Conservation (phyloP, 2,113 vertebrate species). For the Carlito syrichta region DNA sequence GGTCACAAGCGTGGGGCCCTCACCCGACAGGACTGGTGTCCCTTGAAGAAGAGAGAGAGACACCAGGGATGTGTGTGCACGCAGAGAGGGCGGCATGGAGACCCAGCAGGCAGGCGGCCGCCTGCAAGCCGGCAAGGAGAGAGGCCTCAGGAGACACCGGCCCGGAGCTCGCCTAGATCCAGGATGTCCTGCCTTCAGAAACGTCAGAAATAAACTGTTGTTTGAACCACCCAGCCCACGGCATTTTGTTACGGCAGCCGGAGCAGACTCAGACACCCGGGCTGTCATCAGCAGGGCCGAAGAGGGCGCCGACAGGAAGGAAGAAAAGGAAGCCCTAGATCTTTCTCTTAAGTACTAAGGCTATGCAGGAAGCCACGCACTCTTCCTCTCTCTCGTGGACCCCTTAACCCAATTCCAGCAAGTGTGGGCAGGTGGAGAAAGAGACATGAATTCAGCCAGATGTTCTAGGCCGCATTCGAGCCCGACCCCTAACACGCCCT, state of each 20-base stretch:
- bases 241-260: accelerated
- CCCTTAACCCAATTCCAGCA: background rate
- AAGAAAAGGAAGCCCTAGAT: too few species aligned
- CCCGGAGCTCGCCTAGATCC: accelerated
- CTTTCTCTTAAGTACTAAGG: background rate
- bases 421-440: background rate
- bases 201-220: background rate
- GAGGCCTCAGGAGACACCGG: too few species aligned
- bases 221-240: background rate
- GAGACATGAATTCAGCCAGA: background rate
- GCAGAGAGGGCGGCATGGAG: background rate
- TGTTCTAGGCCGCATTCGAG: accelerated
- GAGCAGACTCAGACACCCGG: accelerated
- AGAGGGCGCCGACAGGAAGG: background rate
- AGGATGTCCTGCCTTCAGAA: background rate
- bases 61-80: accelerated
- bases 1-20: background rate
- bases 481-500: background rate
- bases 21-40: background rate
- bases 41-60: background rate
- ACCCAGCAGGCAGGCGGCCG: too few species aligned
- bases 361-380: background rate
- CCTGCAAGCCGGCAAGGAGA: background rate
- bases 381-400: background rate
- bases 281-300: too few species aligned